A percentile compares a stretch with the other conserved stretches of the same genome.
Evolutionary conservation across 1,140 invertebrate species (phyloP).

Genomic region (Capitella teleta): DNA sequence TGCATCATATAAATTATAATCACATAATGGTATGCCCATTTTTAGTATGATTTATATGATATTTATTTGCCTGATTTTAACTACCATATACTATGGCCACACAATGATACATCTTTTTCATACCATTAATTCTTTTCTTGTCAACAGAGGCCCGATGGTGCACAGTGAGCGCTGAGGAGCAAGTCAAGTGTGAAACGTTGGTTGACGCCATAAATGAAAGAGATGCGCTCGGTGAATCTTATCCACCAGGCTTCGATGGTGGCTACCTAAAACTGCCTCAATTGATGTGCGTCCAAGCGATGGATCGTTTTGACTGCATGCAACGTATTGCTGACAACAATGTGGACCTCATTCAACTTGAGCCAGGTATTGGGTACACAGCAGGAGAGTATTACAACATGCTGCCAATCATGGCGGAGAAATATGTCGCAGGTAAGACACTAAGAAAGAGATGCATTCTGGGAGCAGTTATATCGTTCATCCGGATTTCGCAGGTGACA

Average conservation of each 20-base stretch:
- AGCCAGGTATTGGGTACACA: constrained; percentile 85
- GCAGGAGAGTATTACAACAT: constrained; percentile 85
- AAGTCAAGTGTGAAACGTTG: constrained; percentile 85
- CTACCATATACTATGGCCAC: no score
- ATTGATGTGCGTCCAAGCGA: constrained; percentile 67
- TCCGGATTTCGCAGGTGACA: constrained; percentile 70
- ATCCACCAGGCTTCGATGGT: background rate
- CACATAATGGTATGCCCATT: no score
- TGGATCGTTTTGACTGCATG: constrained; percentile 72
- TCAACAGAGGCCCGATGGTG: constrained; percentile 48
- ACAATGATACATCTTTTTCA: no score
- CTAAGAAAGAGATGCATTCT: background rate
- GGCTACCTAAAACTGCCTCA: constrained; percentile 48
- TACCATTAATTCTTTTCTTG: no score
- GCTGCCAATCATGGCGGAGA: constrained; percentile 55
- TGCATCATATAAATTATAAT: no score
- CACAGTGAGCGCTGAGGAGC: constrained; percentile 75
- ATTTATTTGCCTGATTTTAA: no score
- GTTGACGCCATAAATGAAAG: constrained; percentile 56
- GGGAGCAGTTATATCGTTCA: background rate
- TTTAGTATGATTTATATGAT: no score
- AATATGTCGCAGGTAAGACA: constrained; percentile 33
- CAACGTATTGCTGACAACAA: constrained; percentile 58
- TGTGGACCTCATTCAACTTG: constrained; percentile 74
- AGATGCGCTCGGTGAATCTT: constrained; percentile 3